Conservation (phyloP, 1,140 invertebrate species). For the Bombus pyrosoma region DNA sequence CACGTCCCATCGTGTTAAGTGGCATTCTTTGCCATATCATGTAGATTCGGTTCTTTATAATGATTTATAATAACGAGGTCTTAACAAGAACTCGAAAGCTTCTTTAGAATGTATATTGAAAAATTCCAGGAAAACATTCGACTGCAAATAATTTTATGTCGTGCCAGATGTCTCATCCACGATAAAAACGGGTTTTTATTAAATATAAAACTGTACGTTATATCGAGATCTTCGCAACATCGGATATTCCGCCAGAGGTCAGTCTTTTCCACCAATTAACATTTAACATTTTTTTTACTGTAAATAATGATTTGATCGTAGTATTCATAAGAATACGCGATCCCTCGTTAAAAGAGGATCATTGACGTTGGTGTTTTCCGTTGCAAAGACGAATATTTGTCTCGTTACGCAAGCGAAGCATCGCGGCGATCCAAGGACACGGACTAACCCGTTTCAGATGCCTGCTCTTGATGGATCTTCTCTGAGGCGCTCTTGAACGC, state of each 20-base stretch:
- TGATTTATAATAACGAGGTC: too few species aligned
- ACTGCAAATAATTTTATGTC: not conserved
- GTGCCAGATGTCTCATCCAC: not conserved
- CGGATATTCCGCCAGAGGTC: not conserved
- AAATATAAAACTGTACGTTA: not conserved
- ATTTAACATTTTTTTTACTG: not conserved
- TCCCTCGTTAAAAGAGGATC: not conserved
- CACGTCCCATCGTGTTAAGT: not conserved
- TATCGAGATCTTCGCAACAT: not conserved
- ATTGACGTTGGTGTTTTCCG: not conserved
- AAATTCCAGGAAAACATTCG: not conserved
- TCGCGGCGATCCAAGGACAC: constrained; percentile 2
- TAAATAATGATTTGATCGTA: not conserved
- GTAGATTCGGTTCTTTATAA: not conserved
- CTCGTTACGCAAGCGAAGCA: constrained; percentile 1
- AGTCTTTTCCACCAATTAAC: not conserved
- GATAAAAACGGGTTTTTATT: not conserved
- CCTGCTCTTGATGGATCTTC: constrained; percentile 11
- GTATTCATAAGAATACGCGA: not conserved
- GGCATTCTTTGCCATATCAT: not conserved
- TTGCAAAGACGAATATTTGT: not conserved
- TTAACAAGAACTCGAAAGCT: not conserved
- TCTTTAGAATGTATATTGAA: not conserved
- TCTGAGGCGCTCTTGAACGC: not conserved
- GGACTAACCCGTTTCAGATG: constrained; percentile 17